Conservation (phyloP, 2,888 invertebrate species). For the Laspeyria flexula region DNA sequence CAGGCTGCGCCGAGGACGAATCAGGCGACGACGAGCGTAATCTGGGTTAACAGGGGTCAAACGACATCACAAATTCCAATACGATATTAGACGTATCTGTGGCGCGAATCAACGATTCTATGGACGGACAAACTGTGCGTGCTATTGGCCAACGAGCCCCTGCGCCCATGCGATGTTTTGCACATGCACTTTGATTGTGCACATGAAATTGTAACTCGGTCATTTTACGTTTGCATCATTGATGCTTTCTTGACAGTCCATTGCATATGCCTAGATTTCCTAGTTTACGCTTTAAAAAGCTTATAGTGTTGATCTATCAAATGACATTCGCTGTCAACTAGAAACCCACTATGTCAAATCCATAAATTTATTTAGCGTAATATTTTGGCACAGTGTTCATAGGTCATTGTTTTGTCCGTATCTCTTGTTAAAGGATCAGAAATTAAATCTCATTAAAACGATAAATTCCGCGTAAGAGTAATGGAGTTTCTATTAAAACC, state of each 20-base stretch:
- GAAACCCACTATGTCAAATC: no score
- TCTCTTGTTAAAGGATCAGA: not conserved
- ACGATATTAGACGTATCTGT: constrained; percentile 87
- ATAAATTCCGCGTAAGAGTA: constrained; percentile 1
- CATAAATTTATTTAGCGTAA: no score
- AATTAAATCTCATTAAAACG: not conserved
- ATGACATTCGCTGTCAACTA: no score
- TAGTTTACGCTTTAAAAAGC: not conserved
- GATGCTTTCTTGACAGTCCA: not conserved
- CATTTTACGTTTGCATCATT: constrained; percentile 28
- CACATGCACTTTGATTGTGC: constrained; percentile 46
- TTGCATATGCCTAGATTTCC: not conserved
- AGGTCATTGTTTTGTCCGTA: no score
- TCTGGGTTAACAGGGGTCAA: constrained; percentile 92
- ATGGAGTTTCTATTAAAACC: constrained; percentile 11
- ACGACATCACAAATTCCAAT: constrained; percentile 90
- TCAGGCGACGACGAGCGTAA: constrained; percentile 87
- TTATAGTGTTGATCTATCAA: not conserved
- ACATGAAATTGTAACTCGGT: constrained; percentile 37
- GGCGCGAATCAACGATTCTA: constrained; percentile 83
- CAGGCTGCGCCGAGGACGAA: constrained; percentile 83
- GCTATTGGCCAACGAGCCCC: constrained; percentile 51
- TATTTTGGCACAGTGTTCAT: no score
- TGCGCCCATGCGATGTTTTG: constrained; percentile 42
- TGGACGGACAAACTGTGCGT: constrained; percentile 64